Evolutionary conservation across 2,888 invertebrate genomes (phyloP).

Genomic region (Lasioglossum villosulum): DNA sequence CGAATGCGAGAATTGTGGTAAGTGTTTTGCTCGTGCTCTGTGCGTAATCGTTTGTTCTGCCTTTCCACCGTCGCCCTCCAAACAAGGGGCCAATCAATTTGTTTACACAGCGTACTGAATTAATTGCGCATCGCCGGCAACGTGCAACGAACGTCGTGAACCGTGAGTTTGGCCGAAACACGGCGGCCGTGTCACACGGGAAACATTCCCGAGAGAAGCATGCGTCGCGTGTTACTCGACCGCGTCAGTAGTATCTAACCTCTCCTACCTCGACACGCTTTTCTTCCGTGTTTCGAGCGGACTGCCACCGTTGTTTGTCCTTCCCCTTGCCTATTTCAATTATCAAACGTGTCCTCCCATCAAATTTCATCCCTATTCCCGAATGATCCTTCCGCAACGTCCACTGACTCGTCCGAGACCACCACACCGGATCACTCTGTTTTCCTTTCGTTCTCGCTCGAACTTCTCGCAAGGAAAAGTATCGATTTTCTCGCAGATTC

Average conservation of each 20-base stretch:
- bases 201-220: conserved; percentile 31
- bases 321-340: not conserved
- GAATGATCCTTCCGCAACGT: not conserved
- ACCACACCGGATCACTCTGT: not conserved
- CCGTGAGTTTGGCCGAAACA: not conserved
- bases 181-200: not conserved
- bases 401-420: not conserved
- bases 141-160: not conserved
- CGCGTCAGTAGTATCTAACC: conserved; percentile 63
- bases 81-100: conserved; percentile 64
- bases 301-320: not conserved
- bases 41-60: conserved; percentile 41
- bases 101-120: conserved; percentile 58
- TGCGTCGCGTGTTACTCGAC: conserved; percentile 37
- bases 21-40: conserved; percentile 65
- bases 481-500: conserved; percentile 24
- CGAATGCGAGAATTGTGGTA: conserved; percentile 66
- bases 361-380: not conserved
- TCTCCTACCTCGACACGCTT: conserved; percentile 50
- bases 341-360: not conserved
- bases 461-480: conserved; percentile 26
- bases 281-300: not conserved
- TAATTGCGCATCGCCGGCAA: conserved; percentile 10
- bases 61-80: conserved; percentile 44
- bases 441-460: conserved; percentile 2